Conservation (phyloP, 1,140 invertebrate species). For the Holcopasites calliopsidis region DNA sequence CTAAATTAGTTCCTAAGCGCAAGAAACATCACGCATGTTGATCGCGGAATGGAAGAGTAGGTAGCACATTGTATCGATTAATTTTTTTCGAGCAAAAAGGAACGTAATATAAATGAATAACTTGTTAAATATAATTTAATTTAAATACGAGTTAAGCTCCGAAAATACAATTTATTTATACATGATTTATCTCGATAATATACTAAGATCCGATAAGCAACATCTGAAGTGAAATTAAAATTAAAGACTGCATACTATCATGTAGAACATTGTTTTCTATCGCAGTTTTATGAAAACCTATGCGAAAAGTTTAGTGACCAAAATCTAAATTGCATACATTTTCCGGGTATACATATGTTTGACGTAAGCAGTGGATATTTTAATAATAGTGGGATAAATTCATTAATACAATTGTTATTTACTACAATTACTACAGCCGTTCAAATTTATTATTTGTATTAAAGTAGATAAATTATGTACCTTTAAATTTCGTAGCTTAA, state of each 20-base stretch:
- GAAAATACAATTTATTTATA: constrained; percentile 66
- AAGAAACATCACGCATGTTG: constrained; percentile 52
- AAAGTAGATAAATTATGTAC: constrained; percentile 34
- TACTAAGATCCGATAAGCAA: constrained; percentile 21
- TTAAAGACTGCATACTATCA: constrained; percentile 20
- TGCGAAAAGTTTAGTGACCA: constrained; percentile 10
- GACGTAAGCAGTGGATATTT: constrained; percentile 36
- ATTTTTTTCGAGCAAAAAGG: constrained; percentile 52
- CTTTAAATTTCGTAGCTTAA: constrained; percentile 40
- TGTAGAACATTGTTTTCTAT: constrained; percentile 44
- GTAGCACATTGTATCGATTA: constrained; percentile 59
- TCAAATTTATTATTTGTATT: constrained; percentile 24
- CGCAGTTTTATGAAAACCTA: constrained; percentile 23
- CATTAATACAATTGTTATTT: constrained; percentile 38
- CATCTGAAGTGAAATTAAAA: constrained; percentile 31
- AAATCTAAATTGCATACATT: constrained; percentile 36
- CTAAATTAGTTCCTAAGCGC: constrained; percentile 70
- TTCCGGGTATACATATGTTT: constrained; percentile 9
- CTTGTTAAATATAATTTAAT: constrained; percentile 72
- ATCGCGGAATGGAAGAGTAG: constrained; percentile 51
- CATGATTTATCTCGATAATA: constrained; percentile 36
- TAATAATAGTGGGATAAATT: constrained; percentile 43
- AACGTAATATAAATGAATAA: constrained; percentile 61
- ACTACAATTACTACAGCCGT: constrained; percentile 29
- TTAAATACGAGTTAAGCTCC: constrained; percentile 66